Evolutionary conservation across 2,797 vertebrate genomes (phyloP).

Genomic region (Amphiprion clarkii): DNA sequence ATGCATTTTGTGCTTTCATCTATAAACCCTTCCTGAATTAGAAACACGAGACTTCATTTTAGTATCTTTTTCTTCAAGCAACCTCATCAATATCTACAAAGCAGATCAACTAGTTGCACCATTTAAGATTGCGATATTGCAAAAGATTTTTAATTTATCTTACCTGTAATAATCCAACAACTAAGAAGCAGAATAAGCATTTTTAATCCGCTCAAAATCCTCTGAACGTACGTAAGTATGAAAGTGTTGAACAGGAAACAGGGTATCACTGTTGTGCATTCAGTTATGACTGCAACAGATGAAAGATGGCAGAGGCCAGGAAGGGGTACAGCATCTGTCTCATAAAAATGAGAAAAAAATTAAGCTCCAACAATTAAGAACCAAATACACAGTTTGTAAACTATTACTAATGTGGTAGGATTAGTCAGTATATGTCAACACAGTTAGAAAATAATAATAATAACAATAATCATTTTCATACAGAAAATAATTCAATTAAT

Average conservation of each 20-base stretch:
- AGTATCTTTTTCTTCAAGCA: no score
- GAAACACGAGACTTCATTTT: no score
- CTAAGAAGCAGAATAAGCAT: slow-evolving; percentile 47
- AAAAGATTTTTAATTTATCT: background rate
- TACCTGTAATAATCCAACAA: slow-evolving; percentile 57
- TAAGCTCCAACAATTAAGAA: background rate
- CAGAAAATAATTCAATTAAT: no score
- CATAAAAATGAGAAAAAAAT: background rate
- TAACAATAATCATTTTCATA: no score
- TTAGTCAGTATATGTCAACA: no score
- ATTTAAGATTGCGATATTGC: background rate
- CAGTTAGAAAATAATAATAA: no score
- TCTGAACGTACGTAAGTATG: rapidly evolving
- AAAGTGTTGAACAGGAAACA: background rate
- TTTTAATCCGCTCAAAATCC: background rate
- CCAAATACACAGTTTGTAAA: no score
- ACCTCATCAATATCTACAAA: no score
- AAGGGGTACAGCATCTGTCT: background rate
- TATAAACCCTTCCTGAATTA: no score
- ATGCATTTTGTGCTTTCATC: no score
- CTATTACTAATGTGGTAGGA: no score
- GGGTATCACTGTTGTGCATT: background rate
- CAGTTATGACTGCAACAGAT: no score
- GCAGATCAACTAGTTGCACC: background rate
- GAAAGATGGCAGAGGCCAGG: background rate